Evolutionary conservation across 92 coral and sea anemone genomes (phyloP), one percentile per base, ranked within the genome.

Genomic region (Zoanthus gigantus): DNA sequence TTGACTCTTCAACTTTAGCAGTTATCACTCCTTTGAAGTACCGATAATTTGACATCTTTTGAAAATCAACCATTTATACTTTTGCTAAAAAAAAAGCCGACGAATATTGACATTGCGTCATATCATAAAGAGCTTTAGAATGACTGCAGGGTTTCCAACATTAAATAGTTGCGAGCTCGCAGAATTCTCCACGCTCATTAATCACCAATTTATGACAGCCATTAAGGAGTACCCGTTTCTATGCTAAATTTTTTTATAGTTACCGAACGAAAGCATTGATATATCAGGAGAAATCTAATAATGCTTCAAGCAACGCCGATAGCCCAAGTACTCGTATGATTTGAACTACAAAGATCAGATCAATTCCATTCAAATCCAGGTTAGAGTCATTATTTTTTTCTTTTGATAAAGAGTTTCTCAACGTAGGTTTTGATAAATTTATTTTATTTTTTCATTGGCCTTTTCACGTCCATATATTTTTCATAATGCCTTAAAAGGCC

Each of bases 51-150:
- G 71, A 56, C 83, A 57, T 56, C 71, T 30, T 34, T 57, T 60
- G 72, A 60, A 79, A 79, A 79, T 61, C 17, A 31, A 32, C 83
- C 54, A 60, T 42, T 79, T 32, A 78, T 6, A 34, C 17, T 53
- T 69, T 57, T 11, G 71, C 56, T n/a, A 14, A 18, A 11, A 1
- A 47, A 77, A 58, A 4, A 4, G 42, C 58, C 69, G 83, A 78
- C 71, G 56, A 78, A 34, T 31, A 13, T 48, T 17, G 52, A 52
- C 11, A 65, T 13, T 16, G 6, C 60, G 80, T 76, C 80, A 76
- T 18, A 76, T 6, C 63, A 76, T 17, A 6, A 16, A 5, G 18
- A 76, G 48, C 83, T 37, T 32, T 79, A 42, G 57, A 57, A 63
- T 32, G 31, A 78, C 31, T 78, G 42, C 42, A 37, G 83, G 10